Conservation (phyloP, 2,888 invertebrate species). For the Strigamia maritima region DNA sequence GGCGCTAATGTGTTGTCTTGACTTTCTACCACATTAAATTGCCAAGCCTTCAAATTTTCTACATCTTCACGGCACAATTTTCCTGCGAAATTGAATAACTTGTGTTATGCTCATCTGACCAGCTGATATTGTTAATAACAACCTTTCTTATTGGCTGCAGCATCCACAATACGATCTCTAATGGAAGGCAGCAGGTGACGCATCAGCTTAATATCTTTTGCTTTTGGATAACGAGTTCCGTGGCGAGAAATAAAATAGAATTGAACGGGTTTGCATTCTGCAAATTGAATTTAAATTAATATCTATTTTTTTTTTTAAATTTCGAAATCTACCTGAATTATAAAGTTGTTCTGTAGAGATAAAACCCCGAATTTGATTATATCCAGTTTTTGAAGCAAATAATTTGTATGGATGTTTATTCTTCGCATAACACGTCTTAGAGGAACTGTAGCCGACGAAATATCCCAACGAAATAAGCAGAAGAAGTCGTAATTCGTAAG, state of each 20-base stretch:
- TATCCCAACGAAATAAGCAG: background rate
- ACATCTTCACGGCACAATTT: background rate
- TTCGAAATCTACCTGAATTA: background rate
- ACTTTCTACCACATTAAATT: background rate
- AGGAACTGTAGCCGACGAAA: background rate
- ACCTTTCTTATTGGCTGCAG: background rate
- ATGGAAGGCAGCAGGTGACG: background rate
- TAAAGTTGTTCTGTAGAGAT: background rate
- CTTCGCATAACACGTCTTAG: background rate
- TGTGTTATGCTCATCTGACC: too few species aligned
- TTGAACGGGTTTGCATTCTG: background rate
- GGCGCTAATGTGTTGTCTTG: background rate
- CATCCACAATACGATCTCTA: background rate
- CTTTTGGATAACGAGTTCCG: slow-evolving; percentile 16
- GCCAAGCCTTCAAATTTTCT: background rate
- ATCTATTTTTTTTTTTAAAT: background rate
- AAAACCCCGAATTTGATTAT: background rate
- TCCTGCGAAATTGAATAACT: background rate
- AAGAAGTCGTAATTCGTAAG: background rate
- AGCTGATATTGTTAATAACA: background rate
- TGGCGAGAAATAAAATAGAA: background rate
- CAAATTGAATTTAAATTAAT: background rate
- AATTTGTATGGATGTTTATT: background rate
- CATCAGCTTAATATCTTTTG: background rate
- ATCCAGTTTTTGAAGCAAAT: background rate